Conservation (phyloP, 2,113 vertebrate species). For the Ophiodon elongatus region DNA sequence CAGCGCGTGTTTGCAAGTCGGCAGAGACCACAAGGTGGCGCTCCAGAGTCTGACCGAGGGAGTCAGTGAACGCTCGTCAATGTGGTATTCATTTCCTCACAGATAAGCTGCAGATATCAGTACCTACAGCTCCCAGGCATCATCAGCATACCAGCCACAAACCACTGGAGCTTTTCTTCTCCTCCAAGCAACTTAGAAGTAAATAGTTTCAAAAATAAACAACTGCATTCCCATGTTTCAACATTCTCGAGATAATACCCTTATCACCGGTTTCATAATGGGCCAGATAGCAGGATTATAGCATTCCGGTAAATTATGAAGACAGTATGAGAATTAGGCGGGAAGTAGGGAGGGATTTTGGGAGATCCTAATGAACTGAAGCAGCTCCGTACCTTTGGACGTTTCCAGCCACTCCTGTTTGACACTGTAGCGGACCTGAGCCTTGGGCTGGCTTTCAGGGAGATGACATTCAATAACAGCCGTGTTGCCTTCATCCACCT, state of each 20-base stretch:
- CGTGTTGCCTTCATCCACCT: constrained; percentile 97
- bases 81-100: constrained; percentile 72
- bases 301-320: constrained; percentile 75
- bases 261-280: constrained; percentile 71
- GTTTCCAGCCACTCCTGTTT: constrained; percentile 98
- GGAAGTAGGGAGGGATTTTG: constrained; percentile 10
- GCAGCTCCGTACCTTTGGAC: constrained; percentile 88
- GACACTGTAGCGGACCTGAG: constrained; percentile 97
- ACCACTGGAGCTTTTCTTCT: constrained; percentile 72
- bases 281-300: constrained; percentile 68
- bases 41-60: constrained; percentile 42
- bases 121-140: constrained; percentile 79
- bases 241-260: constrained; percentile 77
- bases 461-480: constrained; percentile 96
- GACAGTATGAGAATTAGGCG: constrained; percentile 53
- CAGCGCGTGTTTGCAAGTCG: background rate
- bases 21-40: constrained; percentile 63
- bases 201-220: constrained; percentile 82
- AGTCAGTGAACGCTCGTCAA: constrained; percentile 18
- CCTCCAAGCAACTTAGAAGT: constrained; percentile 71
- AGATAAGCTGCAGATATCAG: constrained; percentile 75
- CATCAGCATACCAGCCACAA: constrained; percentile 78
- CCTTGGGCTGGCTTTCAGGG: constrained; percentile 96
- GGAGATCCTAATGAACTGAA: constrained; percentile 10
- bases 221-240: constrained; percentile 78